Base-by-base conservation (phyloP, 2,113 vertebrate species). In the Prionailurus viverrinus region DNA sequence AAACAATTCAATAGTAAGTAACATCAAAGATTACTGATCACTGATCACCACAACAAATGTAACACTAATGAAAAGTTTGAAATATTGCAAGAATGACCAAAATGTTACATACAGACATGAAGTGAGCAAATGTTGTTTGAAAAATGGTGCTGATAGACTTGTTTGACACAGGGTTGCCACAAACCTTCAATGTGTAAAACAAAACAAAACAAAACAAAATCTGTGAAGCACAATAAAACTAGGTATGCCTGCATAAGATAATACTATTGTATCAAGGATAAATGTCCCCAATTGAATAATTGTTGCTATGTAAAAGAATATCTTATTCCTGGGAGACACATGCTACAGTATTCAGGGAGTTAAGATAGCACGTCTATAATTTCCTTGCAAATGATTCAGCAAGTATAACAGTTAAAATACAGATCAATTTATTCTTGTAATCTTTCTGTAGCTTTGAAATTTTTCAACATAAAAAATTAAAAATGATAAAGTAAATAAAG, bases 371-470 rank as follows among this genome's bases (percentile, higher is more conserved):
- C 33, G 1, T 73, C 39, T 89, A 78, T 51, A 68, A 61, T 61
- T 83, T 93, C 51, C 36, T 84, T 78, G 53, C 39, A 79, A 92
- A 65, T 89, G 19, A 92, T 92, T 71, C 51, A 68, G 13, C 31
- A 94, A 66, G 71, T 89, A 84, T 73, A 65, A 91, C 14, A 91
- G 69, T 63, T 71, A 55, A 7, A 86, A 86, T 93, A 33, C 9
- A 81, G 48, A 73, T 94, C 87, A 86, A 96, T 91, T 78, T 84
- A 84, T 89, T 58, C 29, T 73, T 94, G 25, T 6, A 73, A 87
- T 45, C 36, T 81, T 51, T 85, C 39, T 85, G 31, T 81, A 66
- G 31, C 7, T 65, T 87, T 87, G 13, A 91, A 85, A 80, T 53
- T 71, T 81, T 78, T 66, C 27, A 93, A 74, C 19, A 65, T 33